A percentile compares a stretch with the other conserved stretches of the same genome.
Evolutionary conservation across 2,113 vertebrate species (phyloP).

Genomic region (Pseudopodoces humilis): DNA sequence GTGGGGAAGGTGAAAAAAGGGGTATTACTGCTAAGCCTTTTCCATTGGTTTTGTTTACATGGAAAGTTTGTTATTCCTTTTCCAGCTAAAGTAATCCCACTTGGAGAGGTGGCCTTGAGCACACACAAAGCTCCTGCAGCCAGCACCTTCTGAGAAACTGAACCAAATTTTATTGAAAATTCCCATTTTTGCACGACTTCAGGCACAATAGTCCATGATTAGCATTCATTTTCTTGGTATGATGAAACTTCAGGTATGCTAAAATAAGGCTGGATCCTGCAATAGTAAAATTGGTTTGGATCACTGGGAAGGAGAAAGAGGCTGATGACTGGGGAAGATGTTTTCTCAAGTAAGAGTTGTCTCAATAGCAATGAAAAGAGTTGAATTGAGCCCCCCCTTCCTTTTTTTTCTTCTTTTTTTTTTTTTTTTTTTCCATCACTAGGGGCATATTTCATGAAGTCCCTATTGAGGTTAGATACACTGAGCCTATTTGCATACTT

Average conservation of each 20-base stretch:
- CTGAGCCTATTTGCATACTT: slow-evolving; percentile 43
- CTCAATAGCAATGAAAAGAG: neutral
- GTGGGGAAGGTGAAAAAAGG: neutral
- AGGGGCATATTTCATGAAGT: slow-evolving; percentile 31
- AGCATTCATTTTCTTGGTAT: neutral
- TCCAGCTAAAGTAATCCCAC: neutral
- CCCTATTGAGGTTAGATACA: neutral
- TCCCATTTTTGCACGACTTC: neutral
- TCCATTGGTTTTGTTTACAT: neutral
- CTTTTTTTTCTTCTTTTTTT: neutral
- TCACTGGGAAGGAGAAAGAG: neutral
- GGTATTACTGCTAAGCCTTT: neutral
- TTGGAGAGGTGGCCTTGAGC: neutral
- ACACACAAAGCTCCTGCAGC: neutral
- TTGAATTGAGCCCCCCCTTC: neutral
- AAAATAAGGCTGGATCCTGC: neutral
- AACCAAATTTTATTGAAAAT: neutral
- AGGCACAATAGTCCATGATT: neutral
- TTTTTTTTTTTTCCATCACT: neutral
- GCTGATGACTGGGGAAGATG: neutral
- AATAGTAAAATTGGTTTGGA: neutral
- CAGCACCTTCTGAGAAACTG: neutral
- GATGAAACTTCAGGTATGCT: neutral
- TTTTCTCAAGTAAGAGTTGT: neutral
- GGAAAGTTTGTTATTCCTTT: neutral